These are phyloP conservation scores for Gila orcuttii DNA, from an alignment of 2,113 vertebrate genomes.

Conservation along the genomic window DNA sequence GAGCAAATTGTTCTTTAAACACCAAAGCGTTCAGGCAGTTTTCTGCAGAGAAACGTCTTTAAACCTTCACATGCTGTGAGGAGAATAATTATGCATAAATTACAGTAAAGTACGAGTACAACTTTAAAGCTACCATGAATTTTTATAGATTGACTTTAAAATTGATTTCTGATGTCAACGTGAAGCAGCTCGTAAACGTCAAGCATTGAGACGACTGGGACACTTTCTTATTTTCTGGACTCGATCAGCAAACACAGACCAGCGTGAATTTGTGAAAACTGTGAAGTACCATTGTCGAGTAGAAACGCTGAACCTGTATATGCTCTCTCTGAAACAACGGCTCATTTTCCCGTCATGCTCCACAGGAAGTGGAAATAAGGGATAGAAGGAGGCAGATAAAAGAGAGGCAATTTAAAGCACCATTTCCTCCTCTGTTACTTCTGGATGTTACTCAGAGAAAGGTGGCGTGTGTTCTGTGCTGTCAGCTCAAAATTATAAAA, in stretches of 20 bases:
- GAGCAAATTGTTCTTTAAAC: background rate
- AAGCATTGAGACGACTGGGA: background rate
- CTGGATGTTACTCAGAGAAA: constrained; percentile 54
- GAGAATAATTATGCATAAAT: background rate
- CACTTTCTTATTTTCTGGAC: background rate
- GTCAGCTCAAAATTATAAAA: constrained; percentile 76
- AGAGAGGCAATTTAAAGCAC: constrained; percentile 56
- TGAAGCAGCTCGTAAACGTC: constrained; percentile 12
- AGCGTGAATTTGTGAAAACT: constrained; percentile 23
- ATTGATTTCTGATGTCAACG: background rate
- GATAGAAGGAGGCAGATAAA: constrained; percentile 40
- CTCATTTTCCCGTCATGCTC: constrained; percentile 40
- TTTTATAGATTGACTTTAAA: constrained; percentile 20
- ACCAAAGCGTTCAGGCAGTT: background rate
- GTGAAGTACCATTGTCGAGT: background rate
- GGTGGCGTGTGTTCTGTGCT: constrained; percentile 47
- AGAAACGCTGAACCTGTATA: background rate
- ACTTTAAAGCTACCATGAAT: background rate
- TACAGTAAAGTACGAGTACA: background rate
- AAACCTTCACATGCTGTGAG: background rate
- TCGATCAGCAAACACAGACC: constrained; percentile 7
- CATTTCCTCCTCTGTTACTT: constrained; percentile 54
- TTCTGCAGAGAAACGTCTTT: background rate
- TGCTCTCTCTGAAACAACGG: constrained; percentile 29
- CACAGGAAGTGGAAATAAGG: constrained; percentile 5